Percentiles rank a stretch among this genome's conserved stretches.
Conservation (phyloP, 1,140 invertebrate genomes). For the Nilaparvata lugens region DNA sequence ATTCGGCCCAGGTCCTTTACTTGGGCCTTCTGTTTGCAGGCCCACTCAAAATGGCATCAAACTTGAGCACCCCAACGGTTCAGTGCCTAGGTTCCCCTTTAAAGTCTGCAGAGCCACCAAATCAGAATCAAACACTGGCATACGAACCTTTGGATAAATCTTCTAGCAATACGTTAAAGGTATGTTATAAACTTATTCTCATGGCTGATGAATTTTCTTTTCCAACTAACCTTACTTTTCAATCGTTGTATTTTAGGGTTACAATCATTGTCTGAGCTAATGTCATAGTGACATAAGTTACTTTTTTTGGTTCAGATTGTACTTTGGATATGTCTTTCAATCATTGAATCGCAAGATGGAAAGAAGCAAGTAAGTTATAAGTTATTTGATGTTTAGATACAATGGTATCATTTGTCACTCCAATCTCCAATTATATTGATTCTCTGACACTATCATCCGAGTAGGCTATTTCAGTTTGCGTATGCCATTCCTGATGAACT, state of each 20-base stretch:
- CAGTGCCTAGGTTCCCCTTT: conserved; percentile 14
- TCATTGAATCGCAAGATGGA: too few relatives aligned
- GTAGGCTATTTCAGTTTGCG: too few relatives aligned
- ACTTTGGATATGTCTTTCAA: too few relatives aligned
- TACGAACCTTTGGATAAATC: conserved; percentile 18
- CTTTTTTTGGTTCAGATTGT: too few relatives aligned
- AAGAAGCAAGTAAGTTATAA: too few relatives aligned
- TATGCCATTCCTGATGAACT: too few relatives aligned
- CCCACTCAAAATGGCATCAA: conserved; percentile 18
- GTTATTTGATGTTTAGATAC: too few relatives aligned
- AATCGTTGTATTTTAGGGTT: background rate
- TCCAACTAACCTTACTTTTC: background rate
- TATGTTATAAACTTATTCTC: background rate
- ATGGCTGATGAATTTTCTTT: background rate
- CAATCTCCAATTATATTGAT: too few relatives aligned
- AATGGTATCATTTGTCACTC: too few relatives aligned
- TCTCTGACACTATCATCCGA: too few relatives aligned
- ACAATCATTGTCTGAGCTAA: background rate
- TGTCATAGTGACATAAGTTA: background rate
- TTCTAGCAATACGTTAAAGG: conserved; percentile 17
- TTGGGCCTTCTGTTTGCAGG: background rate
- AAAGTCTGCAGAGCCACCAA: conserved; percentile 9
- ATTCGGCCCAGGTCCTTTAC: background rate
- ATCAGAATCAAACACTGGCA: conserved; percentile 6
- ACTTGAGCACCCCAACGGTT: conserved; percentile 10